phyloP scores from a whole-genome alignment of 2,888 invertebrate species.

The Crioceris asparagi region DNA sequence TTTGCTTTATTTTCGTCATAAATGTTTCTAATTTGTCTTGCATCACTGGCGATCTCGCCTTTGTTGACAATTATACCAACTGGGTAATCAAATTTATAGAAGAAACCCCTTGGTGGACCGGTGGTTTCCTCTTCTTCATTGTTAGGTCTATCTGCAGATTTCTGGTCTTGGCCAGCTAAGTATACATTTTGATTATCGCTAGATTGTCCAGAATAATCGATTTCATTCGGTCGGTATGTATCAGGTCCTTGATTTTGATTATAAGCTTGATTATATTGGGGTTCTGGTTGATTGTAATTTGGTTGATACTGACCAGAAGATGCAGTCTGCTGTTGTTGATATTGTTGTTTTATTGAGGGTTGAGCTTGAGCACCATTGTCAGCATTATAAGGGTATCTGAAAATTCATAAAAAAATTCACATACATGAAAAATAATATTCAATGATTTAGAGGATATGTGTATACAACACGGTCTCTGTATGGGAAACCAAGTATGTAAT shows the following conservation, averaged over 20 bases:
- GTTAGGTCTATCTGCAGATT: too few species aligned
- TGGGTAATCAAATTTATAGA: conserved; percentile 60
- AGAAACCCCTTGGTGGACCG: conserved; percentile 57
- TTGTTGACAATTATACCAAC: conserved; percentile 41
- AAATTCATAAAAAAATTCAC: too few species aligned
- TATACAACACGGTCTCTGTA: too few species aligned
- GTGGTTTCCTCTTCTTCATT: conserved; percentile 31
- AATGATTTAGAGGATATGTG: too few species aligned
- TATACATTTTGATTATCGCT: conserved; percentile 18
- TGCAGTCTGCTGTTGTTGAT: conserved; percentile 8
- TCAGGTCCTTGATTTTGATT: too few species aligned
- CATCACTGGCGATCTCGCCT: conserved; percentile 25
- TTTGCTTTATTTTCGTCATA: conserved; percentile 30
- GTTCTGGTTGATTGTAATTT: conserved; percentile 6
- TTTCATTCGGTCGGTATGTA: conserved; percentile 11
- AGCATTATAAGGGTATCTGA: conserved; percentile 24
- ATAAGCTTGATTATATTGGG: too few species aligned
- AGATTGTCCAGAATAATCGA: conserved; percentile 19
- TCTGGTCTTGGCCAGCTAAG: too few species aligned
- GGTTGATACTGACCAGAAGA: conserved; percentile 8
- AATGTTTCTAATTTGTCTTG: conserved; percentile 22
- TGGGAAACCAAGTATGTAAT: too few species aligned
- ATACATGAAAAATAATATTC: too few species aligned
- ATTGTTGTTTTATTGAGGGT: conserved; percentile 11
- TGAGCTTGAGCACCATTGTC: conserved; percentile 11